A percentile compares a stretch with the other conserved stretches of the same genome.
phyloP scores from a whole-genome alignment of 2,113 vertebrate species.

The Tringa solitaria region DNA sequence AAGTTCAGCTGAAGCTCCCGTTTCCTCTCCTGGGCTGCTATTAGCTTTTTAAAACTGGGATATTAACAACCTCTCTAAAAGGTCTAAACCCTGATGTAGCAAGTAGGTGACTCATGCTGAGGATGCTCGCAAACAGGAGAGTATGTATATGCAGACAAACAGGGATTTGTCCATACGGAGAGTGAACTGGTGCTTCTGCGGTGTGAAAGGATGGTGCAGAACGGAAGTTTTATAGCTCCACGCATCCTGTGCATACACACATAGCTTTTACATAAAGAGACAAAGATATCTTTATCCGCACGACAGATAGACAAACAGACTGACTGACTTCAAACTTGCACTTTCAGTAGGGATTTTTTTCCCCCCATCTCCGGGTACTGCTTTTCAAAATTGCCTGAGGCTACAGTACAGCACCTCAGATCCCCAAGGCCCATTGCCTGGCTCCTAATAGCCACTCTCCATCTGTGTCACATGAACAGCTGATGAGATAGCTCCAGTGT shows the following conservation, averaged over 20 bases:
- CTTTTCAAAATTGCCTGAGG: constrained; percentile 95
- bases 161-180: constrained; percentile 71
- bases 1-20: too few species aligned
- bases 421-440: constrained; percentile 95
- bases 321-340: constrained; percentile 80
- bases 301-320: constrained; percentile 74
- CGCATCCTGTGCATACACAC: constrained; percentile 54
- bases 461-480: constrained; percentile 88
- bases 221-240: constrained; percentile 55
- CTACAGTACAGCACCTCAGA: constrained; percentile 97
- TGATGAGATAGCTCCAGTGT: constrained; percentile 91
- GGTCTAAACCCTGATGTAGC: constrained; percentile 53
- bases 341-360: constrained; percentile 66
- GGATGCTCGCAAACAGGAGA: constrained; percentile 60
- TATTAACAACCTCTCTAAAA: constrained; percentile 52
- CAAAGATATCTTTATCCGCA: constrained; percentile 76
- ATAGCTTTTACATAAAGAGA: constrained; percentile 60
- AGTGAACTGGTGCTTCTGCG: constrained; percentile 12
- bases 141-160: not conserved
- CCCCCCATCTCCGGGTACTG: constrained; percentile 87
- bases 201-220: constrained; percentile 46
- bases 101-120: constrained; percentile 43
- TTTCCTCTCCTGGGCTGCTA: constrained; percentile 42
- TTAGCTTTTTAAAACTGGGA: constrained; percentile 57
- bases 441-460: constrained; percentile 98